Evolutionary conservation across 2,797 vertebrate genomes (phyloP).

Genomic region (Myoxocephalus aenaeus): DNA sequence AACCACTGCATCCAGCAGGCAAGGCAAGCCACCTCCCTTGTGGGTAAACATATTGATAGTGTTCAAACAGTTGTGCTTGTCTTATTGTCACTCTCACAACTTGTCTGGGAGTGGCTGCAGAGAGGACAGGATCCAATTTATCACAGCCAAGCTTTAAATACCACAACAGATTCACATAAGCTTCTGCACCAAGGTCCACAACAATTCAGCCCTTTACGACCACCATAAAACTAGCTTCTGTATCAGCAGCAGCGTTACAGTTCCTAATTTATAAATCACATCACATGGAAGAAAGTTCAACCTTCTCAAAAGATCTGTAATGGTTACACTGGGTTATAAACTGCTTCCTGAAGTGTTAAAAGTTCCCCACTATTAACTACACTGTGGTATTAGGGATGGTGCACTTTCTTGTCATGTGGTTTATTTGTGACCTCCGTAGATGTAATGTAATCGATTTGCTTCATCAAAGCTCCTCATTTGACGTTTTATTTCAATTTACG

Average conservation of each 20-base stretch:
- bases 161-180: conserved; percentile 35
- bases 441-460: neutral
- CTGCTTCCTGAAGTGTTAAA: neutral
- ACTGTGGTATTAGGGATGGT: neutral
- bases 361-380: neutral
- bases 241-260: conserved; percentile 9
- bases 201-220: conserved; percentile 16
- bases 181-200: conserved; percentile 32
- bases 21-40: conserved; percentile 16
- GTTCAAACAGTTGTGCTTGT: conserved; percentile 38
- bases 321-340: neutral
- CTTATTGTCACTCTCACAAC: conserved; percentile 64
- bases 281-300: neutral
- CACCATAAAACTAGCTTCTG: conserved; percentile 37
- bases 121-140: conserved; percentile 35
- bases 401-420: neutral
- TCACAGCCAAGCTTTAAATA: conserved; percentile 55
- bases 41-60: conserved; percentile 12
- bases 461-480: conserved; percentile 11
- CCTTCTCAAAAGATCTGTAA: neutral
- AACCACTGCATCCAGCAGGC: conserved; percentile 13
- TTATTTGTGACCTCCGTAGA: conserved; percentile 1
- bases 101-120: conserved; percentile 54
- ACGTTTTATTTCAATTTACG: neutral
- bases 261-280: conserved; percentile 30